Percentiles rank a stretch among this genome's conserved stretches.
Evolutionary conservation across 2,888 invertebrate species (phyloP).

Genomic region (Hirtodrosophila confusa): DNA sequence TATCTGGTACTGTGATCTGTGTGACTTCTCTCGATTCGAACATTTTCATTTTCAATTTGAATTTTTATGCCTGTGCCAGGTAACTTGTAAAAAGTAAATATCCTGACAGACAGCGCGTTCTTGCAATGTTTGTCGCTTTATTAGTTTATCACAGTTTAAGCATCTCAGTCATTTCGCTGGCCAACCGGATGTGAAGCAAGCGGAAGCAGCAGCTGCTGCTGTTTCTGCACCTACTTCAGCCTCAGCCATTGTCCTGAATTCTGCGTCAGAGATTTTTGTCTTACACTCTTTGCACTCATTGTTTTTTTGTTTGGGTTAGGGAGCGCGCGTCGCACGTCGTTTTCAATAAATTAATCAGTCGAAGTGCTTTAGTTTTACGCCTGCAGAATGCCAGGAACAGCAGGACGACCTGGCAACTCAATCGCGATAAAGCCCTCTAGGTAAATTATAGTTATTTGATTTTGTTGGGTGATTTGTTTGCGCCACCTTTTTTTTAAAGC

Average conservation of each 20-base stretch:
- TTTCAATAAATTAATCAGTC: conserved; percentile 78
- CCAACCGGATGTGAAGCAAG: conserved; percentile 34
- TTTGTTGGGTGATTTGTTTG: conserved; percentile 77
- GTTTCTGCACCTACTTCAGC: conserved; percentile 21
- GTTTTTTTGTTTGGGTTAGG: conserved; percentile 26
- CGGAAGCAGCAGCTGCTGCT: conserved; percentile 55
- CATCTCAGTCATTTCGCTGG: conserved; percentile 55
- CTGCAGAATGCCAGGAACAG: conserved; percentile 22
- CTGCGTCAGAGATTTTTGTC: conserved; percentile 57
- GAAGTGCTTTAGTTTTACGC: conserved; percentile 64
- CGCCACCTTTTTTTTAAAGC: conserved; percentile 63
- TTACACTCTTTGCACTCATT: conserved; percentile 47
- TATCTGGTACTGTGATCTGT: conserved; percentile 63
- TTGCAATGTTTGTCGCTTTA: conserved; percentile 75
- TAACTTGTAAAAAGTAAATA: conserved; percentile 75
- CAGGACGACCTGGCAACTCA: conserved; percentile 64
- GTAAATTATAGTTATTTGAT: conserved; percentile 80
- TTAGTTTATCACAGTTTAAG: conserved; percentile 75
- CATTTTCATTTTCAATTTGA: conserved; percentile 76
- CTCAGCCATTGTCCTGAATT: conserved; percentile 39
- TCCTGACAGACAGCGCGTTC: conserved; percentile 53
- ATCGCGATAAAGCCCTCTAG: conserved; percentile 73
- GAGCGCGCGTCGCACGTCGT: conserved; percentile 55
- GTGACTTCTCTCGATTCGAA: conserved; percentile 58
- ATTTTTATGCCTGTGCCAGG: conserved; percentile 65